Evolutionary conservation across 2,113 vertebrate genomes (phyloP).

Genomic region (Cyanocitta stelleri): DNA sequence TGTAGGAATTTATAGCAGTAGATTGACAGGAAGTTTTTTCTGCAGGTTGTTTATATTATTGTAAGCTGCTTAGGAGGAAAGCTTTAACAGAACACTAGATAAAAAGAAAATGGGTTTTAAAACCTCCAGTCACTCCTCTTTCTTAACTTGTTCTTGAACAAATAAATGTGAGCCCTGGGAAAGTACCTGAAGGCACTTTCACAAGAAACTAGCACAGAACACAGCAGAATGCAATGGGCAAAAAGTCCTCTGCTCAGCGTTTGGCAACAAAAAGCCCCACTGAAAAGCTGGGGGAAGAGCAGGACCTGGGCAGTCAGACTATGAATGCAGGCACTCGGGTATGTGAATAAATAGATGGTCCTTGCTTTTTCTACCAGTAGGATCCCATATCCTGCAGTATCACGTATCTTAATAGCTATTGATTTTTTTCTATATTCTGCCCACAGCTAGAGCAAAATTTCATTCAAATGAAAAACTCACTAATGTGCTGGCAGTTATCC

Average conservation of each 20-base stretch:
- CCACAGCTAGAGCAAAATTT: constrained; percentile 11
- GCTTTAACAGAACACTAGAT: constrained; percentile 53
- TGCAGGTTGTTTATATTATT: constrained; percentile 61
- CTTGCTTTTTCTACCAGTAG: not conserved
- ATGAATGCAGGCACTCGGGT: not conserved
- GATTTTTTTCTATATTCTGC: constrained; percentile 45
- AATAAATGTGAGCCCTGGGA: constrained; percentile 6
- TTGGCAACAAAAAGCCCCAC: not conserved
- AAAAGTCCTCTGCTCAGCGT: not conserved
- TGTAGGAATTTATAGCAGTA: constrained; percentile 42
- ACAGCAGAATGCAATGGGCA: not conserved
- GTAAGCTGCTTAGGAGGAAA: constrained; percentile 64
- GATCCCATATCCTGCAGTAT: not conserved
- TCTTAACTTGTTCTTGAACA: constrained; percentile 51
- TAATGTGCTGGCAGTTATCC: not conserved
- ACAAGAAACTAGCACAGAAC: not conserved
- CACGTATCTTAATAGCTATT: constrained; percentile 12
- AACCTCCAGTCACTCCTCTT: constrained; percentile 56
- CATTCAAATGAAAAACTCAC: constrained; percentile 32
- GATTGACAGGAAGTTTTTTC: constrained; percentile 55
- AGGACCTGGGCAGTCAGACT: not conserved
- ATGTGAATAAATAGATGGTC: not conserved
- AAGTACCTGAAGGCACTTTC: constrained; percentile 28
- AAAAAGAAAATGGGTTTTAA: constrained; percentile 64
- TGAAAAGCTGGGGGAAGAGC: not conserved